Evolutionary conservation across 1,140 invertebrate species (phyloP).

Genomic region (Diabrotica virgifera): DNA sequence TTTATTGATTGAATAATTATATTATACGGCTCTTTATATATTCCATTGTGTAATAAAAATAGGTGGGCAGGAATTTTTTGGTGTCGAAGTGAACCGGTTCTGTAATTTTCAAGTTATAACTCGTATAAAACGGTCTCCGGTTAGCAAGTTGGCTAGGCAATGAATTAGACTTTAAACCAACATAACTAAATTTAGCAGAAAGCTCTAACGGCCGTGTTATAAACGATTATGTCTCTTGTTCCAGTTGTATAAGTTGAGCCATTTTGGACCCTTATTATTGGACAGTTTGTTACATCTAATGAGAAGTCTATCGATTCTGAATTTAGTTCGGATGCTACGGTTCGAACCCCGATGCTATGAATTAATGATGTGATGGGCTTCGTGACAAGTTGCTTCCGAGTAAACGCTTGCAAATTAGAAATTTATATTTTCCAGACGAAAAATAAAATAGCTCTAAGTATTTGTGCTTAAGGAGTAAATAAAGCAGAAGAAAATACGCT

Average conservation of each 20-base stretch:
- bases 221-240: slow-evolving; percentile 29
- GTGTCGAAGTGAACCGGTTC: background rate
- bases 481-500: too few relatives aligned
- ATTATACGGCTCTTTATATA: too few relatives aligned
- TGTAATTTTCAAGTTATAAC: slow-evolving; percentile 5
- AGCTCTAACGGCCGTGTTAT: slow-evolving; percentile 23
- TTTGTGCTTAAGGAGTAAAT: too few relatives aligned
- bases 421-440: too few relatives aligned
- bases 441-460: too few relatives aligned
- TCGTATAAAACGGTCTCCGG: slow-evolving; percentile 13
- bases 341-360: background rate
- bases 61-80: too few relatives aligned
- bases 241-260: slow-evolving; percentile 18
- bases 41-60: too few relatives aligned
- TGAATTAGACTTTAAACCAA: slow-evolving; percentile 26
- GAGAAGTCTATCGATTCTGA: slow-evolving; percentile 23
- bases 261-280: slow-evolving; percentile 20
- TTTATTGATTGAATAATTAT: too few relatives aligned
- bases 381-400: background rate
- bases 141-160: slow-evolving; percentile 18
- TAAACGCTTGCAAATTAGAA: too few relatives aligned
- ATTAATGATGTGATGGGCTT: background rate
- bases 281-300: slow-evolving; percentile 25
- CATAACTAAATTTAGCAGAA: slow-evolving; percentile 25
- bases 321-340: background rate